phyloP scores from a whole-genome alignment of 1,140 invertebrate genomes.

The Odontomachus brunneus region DNA sequence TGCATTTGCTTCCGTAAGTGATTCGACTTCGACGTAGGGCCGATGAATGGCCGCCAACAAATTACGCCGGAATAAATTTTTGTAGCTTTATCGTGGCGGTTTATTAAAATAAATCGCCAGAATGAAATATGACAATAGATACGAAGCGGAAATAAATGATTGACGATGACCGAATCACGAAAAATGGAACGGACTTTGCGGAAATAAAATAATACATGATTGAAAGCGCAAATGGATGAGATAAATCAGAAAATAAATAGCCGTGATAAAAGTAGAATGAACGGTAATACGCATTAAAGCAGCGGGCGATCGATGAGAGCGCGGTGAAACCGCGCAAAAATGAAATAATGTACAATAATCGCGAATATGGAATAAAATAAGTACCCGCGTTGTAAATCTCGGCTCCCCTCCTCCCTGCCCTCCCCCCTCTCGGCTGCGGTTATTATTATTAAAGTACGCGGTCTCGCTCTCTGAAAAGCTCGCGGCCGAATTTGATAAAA shows the following conservation, averaged over 20 bases:
- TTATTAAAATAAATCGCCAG: conserved; percentile 61
- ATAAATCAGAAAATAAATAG: conserved; percentile 62
- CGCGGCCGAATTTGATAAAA: conserved; percentile 43
- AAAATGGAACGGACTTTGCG: conserved; percentile 61
- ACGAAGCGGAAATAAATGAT: conserved; percentile 61
- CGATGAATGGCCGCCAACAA: conserved; percentile 57
- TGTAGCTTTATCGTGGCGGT: conserved; percentile 60
- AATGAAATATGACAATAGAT: conserved; percentile 62
- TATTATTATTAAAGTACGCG: conserved; percentile 55
- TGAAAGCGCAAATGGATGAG: conserved; percentile 61
- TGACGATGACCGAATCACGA: conserved; percentile 59
- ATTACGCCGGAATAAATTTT: conserved; percentile 58
- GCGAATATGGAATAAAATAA: conserved; percentile 56
- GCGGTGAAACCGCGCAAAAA: conserved; percentile 61
- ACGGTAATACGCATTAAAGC: conserved; percentile 59
- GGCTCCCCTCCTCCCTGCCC: too few relatives aligned
- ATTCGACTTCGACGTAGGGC: conserved; percentile 55
- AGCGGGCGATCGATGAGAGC: conserved; percentile 42
- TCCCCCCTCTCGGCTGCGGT: conserved; percentile 16
- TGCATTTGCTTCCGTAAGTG: conserved; percentile 59
- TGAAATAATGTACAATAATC: conserved; percentile 58
- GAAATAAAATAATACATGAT: conserved; percentile 62
- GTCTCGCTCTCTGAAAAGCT: conserved; percentile 36
- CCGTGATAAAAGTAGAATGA: conserved; percentile 60
- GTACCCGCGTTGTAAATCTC: conserved; percentile 35